Evolutionary conservation across 2,113 vertebrate species (phyloP).

Genomic region (Glaucomys volans): DNA sequence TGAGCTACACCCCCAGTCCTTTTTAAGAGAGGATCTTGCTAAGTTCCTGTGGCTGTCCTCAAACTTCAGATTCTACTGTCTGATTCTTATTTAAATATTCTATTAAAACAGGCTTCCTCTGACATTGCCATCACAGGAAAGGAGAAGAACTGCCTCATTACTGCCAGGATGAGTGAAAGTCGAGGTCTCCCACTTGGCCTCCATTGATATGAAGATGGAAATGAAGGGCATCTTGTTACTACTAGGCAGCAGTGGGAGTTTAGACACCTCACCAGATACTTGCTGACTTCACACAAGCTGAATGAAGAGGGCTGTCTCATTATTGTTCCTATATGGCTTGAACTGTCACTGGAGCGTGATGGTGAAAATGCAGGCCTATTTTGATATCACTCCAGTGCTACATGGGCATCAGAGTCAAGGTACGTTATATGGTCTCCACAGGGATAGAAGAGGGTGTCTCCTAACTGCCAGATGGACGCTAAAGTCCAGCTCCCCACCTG

Average conservation of each 20-base stretch:
- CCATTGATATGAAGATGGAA: neutral
- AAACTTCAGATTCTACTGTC: too few species aligned
- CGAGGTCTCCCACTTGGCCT: neutral
- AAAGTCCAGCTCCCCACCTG: neutral
- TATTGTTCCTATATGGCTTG: neutral
- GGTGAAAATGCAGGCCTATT: neutral
- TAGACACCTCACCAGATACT: neutral
- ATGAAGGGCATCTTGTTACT: neutral
- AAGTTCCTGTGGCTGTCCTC: too few species aligned
- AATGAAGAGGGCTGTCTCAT: neutral
- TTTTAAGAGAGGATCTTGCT: too few species aligned
- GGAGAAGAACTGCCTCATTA: neutral
- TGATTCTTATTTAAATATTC: neutral
- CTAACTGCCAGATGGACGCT: neutral
- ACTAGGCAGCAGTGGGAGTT: neutral
- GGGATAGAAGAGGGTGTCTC: neutral
- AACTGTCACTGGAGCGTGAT: neutral
- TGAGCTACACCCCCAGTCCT: too few species aligned
- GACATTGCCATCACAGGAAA: neutral
- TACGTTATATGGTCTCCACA: neutral
- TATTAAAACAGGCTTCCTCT: neutral
- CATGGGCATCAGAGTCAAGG: neutral
- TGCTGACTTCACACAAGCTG: neutral
- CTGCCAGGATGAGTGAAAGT: neutral
- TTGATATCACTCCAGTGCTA: neutral